Base-by-base conservation (phyloP, 2,113 vertebrate species). In the Ammospiza nelsoni region DNA sequence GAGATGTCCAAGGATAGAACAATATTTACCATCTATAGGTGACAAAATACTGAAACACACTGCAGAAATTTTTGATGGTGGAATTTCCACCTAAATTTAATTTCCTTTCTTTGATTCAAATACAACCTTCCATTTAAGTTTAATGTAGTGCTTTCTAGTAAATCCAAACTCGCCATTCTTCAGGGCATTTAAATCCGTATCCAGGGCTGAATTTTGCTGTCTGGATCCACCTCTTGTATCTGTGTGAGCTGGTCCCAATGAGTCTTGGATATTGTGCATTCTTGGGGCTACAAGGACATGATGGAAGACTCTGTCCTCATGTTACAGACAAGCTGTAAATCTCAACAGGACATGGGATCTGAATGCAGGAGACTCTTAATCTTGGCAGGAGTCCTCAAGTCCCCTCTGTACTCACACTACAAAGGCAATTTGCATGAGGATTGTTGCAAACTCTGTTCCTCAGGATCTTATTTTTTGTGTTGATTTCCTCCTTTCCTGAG, bases 61-160 rank as follows among this genome's bases (percentile, higher is more conserved):
- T 15, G 28, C 9, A 58, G 81, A 46, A 75, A 75, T 52, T 89
- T 67, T 29, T 68, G 28, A 61, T 76, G 77, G 37, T 49, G 91
- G 87, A 91, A 85, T 89, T 89, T 95, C 89, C 11, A 4, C 73
- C 61, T 65, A 76, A 89, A 84, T 84, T 84, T 86, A 63, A 87
- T 96, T 95, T 94, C 89, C 81, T 94, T 92, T 79, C 87, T 91
- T 89, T 58, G n/a, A 28, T 65, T 92, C 62, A 87, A 89, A 89
- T 73, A 78, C 84, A 84, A 82, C 6, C 12, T 78, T 85, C 55
- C 12, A 51, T 91, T 92, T 91, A 12, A 77, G 58, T 93, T 91
- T 55, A 76, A 55, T 24, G 24, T 9, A 35, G 43, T n/a, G 12
- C 51, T 77, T 84, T 93, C 73, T 46, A 84, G 52, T 93, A 71